Conservation (phyloP, 2,113 vertebrate genomes). For the Uria lomvia region DNA sequence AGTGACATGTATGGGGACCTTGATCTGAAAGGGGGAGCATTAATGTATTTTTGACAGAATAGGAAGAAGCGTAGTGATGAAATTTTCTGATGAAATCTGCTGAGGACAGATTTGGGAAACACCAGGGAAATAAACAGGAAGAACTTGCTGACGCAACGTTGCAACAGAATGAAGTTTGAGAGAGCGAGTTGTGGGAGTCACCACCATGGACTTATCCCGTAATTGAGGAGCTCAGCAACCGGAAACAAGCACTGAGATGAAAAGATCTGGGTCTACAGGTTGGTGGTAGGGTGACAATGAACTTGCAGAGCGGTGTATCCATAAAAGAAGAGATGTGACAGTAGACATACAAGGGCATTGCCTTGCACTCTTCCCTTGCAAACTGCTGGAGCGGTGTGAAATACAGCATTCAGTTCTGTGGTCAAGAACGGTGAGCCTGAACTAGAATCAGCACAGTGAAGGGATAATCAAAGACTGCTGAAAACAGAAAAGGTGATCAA, state of each 20-base stretch:
- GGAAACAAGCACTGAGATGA: background rate
- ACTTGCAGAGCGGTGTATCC: background rate
- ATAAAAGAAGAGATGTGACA: background rate
- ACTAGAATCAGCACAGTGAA: background rate
- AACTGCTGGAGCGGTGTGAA: background rate
- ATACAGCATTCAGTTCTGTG: background rate
- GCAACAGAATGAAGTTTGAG: background rate
- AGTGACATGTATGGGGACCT: background rate
- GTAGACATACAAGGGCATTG: background rate
- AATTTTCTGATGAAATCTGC: background rate
- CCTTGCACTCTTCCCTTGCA: background rate
- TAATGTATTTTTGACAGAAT: background rate
- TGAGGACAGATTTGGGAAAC: background rate
- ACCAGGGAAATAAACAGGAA: background rate
- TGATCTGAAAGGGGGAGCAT: background rate
- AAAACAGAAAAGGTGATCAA: background rate
- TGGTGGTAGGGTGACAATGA: background rate
- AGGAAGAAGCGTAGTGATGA: background rate
- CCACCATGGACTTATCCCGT: background rate
- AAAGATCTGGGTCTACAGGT: background rate
- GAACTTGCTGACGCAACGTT: background rate
- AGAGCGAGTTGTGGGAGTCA: background rate
- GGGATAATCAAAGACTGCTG: background rate
- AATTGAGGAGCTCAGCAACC: background rate
- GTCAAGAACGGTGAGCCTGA: background rate